Conservation (phyloP, 2,797 vertebrate genomes). For the Petrocephalus sullivani region DNA sequence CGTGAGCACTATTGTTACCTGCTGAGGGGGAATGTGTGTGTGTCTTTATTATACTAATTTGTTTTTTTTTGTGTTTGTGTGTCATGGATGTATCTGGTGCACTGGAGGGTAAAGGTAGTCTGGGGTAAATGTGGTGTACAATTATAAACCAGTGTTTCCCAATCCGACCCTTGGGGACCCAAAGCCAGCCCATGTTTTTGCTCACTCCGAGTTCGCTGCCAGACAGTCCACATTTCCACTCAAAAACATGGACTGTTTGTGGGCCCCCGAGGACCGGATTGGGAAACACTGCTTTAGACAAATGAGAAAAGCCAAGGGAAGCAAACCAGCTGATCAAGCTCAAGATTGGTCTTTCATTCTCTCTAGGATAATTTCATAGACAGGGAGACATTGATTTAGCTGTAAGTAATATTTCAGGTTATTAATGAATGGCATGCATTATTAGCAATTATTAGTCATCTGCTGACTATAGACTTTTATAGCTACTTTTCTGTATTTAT, state of each 20-base stretch:
- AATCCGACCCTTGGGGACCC: too few species aligned
- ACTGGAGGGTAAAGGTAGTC: background rate
- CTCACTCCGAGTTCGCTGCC: too few species aligned
- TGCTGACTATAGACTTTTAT: background rate
- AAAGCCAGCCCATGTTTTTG: too few species aligned
- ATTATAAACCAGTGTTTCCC: background rate
- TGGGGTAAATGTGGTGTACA: background rate
- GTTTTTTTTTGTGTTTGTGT: background rate
- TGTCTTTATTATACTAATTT: background rate
- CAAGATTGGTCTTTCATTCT: background rate
- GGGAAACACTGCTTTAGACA: background rate
- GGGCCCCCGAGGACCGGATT: too few species aligned
- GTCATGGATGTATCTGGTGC: background rate
- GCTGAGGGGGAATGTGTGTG: background rate
- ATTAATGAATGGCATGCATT: background rate
- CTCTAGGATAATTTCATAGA: background rate
- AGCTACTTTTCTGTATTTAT: background rate
- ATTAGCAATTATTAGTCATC: background rate
- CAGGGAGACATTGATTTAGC: background rate
- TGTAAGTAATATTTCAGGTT: slow-evolving; percentile 1
- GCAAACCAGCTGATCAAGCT: slow-evolving; percentile 4
- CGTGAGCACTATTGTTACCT: background rate
- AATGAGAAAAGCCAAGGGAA: background rate
- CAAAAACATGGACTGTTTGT: too few species aligned
- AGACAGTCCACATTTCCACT: too few species aligned